Evolutionary conservation across 1,140 invertebrate species (phyloP).

Genomic region (fruit fly (Drosophila melanogaster)): Release_6_plus_ISO1_MT NC_004354.4:2202501-2203000

Average conservation of each 20-base stretch:
- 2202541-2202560: constrained; percentile 46
- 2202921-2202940: constrained; percentile 89
- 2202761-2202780: constrained; percentile 67
- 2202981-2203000: constrained; percentile 93
- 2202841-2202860: constrained; percentile 27
- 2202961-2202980: constrained; percentile 93
- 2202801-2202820: constrained; percentile 71
- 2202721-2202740: constrained; percentile 20
- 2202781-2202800: constrained; percentile 72
- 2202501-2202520: constrained; percentile 58
- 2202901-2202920: constrained; percentile 96
- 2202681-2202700: constrained; percentile 60
- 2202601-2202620: constrained; percentile 55
- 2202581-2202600: constrained; percentile 51
- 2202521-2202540: constrained; percentile 51
- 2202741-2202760: constrained; percentile 73
- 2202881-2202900: constrained; percentile 63
- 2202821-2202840: constrained; percentile 61
- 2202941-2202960: constrained; percentile 90
- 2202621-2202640: constrained; percentile 52
- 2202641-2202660: constrained; percentile 30
- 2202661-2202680: constrained; percentile 40
- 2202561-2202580: constrained; percentile 50
- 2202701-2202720: constrained; percentile 76
- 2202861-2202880: no score